phyloP scores from a whole-genome alignment of 2,113 vertebrate species.

The Calypte anna region DNA sequence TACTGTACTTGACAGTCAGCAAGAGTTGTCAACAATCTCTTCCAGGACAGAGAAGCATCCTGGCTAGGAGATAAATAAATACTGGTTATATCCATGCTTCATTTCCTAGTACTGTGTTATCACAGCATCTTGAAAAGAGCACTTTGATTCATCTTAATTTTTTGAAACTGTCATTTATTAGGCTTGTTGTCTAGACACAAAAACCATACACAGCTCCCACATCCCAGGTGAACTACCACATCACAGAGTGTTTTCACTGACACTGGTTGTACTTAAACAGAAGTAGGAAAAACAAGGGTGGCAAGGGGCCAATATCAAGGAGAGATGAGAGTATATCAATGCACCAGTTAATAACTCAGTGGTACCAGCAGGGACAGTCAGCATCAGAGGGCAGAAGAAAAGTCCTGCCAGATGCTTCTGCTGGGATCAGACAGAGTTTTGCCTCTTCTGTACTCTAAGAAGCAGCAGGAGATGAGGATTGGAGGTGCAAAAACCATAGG shows the following conservation, averaged over 20 bases:
- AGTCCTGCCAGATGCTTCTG: not conserved
- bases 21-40: not conserved
- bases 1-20: not conserved
- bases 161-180: not conserved
- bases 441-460: not conserved
- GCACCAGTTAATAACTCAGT: not conserved
- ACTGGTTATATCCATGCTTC: not conserved
- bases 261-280: not conserved
- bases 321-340: not conserved
- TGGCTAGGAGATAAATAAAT: not conserved
- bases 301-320: not conserved
- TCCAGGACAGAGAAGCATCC: not conserved
- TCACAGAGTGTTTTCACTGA: not conserved
- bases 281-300: accelerated
- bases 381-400: not conserved
- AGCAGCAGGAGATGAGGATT: not conserved
- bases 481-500: not conserved
- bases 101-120: not conserved
- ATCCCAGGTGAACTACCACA: not conserved
- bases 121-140: not conserved
- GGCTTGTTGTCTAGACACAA: not conserved
- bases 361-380: accelerated
- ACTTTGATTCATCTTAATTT: not conserved
- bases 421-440: not conserved
- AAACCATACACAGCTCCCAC: not conserved